Conservation (phyloP, 2,888 invertebrate species). For the Iselma pallidipennis region DNA sequence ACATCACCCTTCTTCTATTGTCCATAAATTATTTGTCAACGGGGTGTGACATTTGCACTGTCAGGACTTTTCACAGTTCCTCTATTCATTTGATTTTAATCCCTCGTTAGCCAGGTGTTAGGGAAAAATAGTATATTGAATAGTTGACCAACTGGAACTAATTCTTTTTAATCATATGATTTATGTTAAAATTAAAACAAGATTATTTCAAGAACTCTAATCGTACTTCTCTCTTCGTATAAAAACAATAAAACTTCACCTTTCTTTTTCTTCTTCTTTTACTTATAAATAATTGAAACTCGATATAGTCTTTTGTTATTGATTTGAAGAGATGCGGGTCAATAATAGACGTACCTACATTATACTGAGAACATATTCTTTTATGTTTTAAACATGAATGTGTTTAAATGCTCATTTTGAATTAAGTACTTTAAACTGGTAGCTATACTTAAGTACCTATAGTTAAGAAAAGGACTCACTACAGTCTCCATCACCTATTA, state of each 20-base stretch:
- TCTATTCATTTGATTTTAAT: conserved; percentile 9
- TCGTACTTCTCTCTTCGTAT: background rate
- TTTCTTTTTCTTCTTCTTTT: background rate
- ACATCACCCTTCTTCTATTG: conserved; percentile 1
- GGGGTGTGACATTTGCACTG: conserved; percentile 18
- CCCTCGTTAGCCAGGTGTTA: conserved; percentile 17
- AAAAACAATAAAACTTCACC: background rate
- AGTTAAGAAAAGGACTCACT: background rate
- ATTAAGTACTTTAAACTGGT: background rate
- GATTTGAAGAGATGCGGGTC: background rate
- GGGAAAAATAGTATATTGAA: conserved; percentile 17
- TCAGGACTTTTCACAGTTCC: conserved; percentile 8
- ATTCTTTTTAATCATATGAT: conserved; percentile 6
- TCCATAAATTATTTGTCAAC: conserved; percentile 14
- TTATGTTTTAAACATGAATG: background rate
- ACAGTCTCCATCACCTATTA: too few relatives aligned
- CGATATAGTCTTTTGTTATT: background rate
- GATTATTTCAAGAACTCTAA: background rate
- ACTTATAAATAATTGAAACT: background rate
- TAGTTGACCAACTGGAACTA: conserved; percentile 18
- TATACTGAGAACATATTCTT: too few relatives aligned
- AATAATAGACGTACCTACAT: too few relatives aligned
- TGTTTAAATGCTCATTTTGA: background rate
- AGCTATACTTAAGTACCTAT: background rate
- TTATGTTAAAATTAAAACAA: background rate